phyloP scores from a whole-genome alignment of 1,140 invertebrate species.

The Leguminivora glycinivorella region DNA sequence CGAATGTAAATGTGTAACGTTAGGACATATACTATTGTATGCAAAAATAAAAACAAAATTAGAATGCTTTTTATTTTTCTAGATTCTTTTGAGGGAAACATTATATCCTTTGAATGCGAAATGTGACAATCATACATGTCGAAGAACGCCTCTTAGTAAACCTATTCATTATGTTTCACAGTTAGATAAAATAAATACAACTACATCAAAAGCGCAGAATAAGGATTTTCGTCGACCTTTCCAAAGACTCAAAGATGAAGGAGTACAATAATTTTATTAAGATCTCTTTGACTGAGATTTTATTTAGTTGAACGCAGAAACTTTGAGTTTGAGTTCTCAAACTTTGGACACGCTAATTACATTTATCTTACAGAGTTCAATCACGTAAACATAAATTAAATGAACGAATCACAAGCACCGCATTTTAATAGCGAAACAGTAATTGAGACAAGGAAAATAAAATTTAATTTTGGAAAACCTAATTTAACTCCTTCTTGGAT shows the following conservation, averaged over 20 bases:
- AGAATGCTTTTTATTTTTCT: too few relatives aligned
- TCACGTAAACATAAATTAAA: slow-evolving; percentile 11
- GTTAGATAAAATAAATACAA: not conserved
- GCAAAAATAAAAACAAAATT: too few relatives aligned
- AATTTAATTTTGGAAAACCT: too few relatives aligned
- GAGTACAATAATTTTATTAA: not conserved
- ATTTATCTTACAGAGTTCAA: slow-evolving; percentile 7
- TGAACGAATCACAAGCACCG: not conserved
- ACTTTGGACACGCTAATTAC: slow-evolving; percentile 10
- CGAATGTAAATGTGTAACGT: too few relatives aligned
- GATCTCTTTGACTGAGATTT: not conserved
- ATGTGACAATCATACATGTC: too few relatives aligned
- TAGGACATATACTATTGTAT: too few relatives aligned
- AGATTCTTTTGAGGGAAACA: too few relatives aligned
- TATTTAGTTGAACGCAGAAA: slow-evolving; percentile 1
- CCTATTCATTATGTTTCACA: too few relatives aligned
- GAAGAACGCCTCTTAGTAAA: too few relatives aligned
- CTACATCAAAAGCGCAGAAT: not conserved
- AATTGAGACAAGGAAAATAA: not conserved
- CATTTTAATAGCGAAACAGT: not conserved
- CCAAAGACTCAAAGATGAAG: not conserved
- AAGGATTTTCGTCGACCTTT: not conserved
- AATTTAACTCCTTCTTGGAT: too few relatives aligned
- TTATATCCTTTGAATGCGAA: too few relatives aligned
- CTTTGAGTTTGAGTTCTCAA: not conserved